Evolutionary conservation across 2,113 vertebrate genomes (phyloP).

Genomic region (human): GRCh38 chr3:128362501-128363000

Average conservation of each 20-base stretch:
- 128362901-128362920: background rate
- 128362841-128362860: background rate
- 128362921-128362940: background rate
- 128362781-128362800: background rate
- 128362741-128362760: background rate
- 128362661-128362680: fast-evolving
- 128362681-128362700: background rate
- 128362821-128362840: background rate
- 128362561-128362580: background rate
- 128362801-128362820: fast-evolving
- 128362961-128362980: background rate
- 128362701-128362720: background rate
- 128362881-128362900: background rate
- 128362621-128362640: background rate
- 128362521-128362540: background rate
- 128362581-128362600: background rate
- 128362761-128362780: background rate
- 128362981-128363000: background rate
- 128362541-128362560: background rate
- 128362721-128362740: background rate
- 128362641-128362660: background rate
- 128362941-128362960: background rate
- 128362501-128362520: background rate
- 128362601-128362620: background rate
- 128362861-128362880: background rate